Evolutionary conservation across 2,888 invertebrate species (phyloP).

Genomic region (Octonoba sinensis): DNA sequence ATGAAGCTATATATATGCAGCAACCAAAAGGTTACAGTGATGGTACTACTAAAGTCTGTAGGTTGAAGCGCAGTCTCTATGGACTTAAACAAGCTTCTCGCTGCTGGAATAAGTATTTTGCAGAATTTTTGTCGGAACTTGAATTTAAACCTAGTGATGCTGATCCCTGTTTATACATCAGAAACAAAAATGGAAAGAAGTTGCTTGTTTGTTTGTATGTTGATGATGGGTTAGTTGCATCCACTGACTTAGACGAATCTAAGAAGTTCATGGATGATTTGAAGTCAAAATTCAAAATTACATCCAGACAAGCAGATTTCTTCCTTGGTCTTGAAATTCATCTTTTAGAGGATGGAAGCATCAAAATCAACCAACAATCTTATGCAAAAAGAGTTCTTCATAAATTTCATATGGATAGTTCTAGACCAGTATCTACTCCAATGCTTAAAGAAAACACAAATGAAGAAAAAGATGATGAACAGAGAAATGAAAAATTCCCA

Average conservation of each 20-base stretch:
- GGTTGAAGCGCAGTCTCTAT: conserved; percentile 46
- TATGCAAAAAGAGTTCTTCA: conserved; percentile 36
- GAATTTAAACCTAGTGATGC: conserved; percentile 36
- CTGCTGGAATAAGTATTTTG: conserved; percentile 47
- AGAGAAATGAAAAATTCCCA: conserved; percentile 7
- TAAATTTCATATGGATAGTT: conserved; percentile 28
- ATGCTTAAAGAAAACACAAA: conserved; percentile 4
- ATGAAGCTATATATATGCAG: conserved; percentile 15
- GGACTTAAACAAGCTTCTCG: conserved; percentile 57
- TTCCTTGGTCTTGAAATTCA: conserved; percentile 31
- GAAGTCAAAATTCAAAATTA: conserved; percentile 23
- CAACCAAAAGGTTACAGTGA: conserved; percentile 42
- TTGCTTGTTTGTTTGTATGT: conserved; percentile 21
- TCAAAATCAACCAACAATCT: conserved; percentile 17
- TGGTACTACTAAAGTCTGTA: conserved; percentile 31
- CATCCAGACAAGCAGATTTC: not conserved
- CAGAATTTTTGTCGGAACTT: conserved; percentile 20
- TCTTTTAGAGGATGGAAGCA: not conserved
- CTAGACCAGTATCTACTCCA: conserved; percentile 3
- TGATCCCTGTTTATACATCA: conserved; percentile 27
- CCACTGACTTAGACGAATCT: conserved; percentile 14
- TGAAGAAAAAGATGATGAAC: not conserved
- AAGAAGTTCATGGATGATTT: conserved; percentile 17
- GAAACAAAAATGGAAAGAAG: conserved; percentile 14
- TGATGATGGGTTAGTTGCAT: conserved; percentile 38